Evolutionary conservation across 2,888 invertebrate species (phyloP).

Genomic region (Andrena minutula): DNA sequence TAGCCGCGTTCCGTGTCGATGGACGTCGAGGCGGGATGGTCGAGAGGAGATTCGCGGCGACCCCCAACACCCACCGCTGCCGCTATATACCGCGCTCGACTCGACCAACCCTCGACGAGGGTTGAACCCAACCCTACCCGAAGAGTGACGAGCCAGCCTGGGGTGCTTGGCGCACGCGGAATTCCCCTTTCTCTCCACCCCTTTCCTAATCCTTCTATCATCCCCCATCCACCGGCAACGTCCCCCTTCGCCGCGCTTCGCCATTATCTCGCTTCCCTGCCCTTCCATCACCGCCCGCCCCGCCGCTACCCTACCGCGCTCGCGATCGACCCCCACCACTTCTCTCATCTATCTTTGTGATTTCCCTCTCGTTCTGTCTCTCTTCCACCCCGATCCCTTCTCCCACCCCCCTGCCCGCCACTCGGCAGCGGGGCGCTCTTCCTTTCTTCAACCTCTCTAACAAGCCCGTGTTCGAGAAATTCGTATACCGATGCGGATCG

Average conservation of each 20-base stretch:
- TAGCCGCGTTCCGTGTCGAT: slow-evolving; percentile 71
- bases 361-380: neutral
- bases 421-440: slow-evolving; percentile 23
- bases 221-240: slow-evolving; percentile 14
- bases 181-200: slow-evolving; percentile 61
- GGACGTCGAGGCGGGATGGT: slow-evolving; percentile 69
- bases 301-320: slow-evolving; percentile 50
- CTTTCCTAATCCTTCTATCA: slow-evolving; percentile 6
- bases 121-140: slow-evolving; percentile 73
- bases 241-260: slow-evolving; percentile 29
- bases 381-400: neutral
- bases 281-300: slow-evolving; percentile 21
- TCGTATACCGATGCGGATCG: slow-evolving; percentile 31
- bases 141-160: slow-evolving; percentile 69
- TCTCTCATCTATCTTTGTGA: slow-evolving; percentile 26
- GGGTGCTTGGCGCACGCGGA: slow-evolving; percentile 75
- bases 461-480: slow-evolving; percentile 51
- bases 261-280: slow-evolving; percentile 41
- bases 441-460: slow-evolving; percentile 43
- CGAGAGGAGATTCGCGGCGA: slow-evolving; percentile 73
- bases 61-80: slow-evolving; percentile 67
- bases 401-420: neutral
- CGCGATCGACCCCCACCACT: slow-evolving; percentile 1
- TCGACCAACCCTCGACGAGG: slow-evolving; percentile 67
- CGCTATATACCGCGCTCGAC: slow-evolving; percentile 42